Evolutionary conservation across 2,113 vertebrate species (phyloP), one percentile per base, ranked within the genome.

Genomic region (Polypterus bichir): DNA sequence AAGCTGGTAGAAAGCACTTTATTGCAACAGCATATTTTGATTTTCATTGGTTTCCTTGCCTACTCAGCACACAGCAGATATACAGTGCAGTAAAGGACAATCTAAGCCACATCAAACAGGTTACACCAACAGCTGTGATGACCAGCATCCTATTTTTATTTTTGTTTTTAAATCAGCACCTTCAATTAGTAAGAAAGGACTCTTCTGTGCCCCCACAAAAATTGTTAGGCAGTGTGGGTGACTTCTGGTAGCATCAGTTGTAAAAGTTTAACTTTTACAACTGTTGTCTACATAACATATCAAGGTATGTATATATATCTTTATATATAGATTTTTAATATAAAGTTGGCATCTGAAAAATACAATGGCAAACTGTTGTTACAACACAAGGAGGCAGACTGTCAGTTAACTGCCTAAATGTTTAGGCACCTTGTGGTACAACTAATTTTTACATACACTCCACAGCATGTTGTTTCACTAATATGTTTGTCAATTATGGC

Each of bases 1-100:
- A 68, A 65, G 59, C 63, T 66, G 68, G 60, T 76, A 71, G 67
- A 80, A 74, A 77, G 75, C 70, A 77, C 67, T 79, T 81, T 61
- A 75, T 84, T 82, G 69, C 69, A 76, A 69, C 64, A 52, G 67
- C 66, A 70, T 72, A 78, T 76, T 81, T 77, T 72, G 73, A 76
- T 65, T 63, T 74, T 79, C 70, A 76, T 77, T 79, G 75, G 74
- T 78, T 80, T 64, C 72, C 71, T 73, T 73, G 68, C 75, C 68
- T 68, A 44, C 64, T 57, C 65, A 64, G 72, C 69, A 77, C 65
- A 60, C 68, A 68, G 77, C 76, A 72, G 74, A 74, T 73, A 77
- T 73, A 78, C 71, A 75, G 74, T 67, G 77, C 73, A 77, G 69
- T 74, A 54, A 71, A 69, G 70, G 63, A 66, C 69, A 62, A 65